Evolutionary conservation across 2,888 invertebrate species (phyloP), one percentile per base, ranked within the genome.

Genomic region (Dolichomitus sp.): DNA sequence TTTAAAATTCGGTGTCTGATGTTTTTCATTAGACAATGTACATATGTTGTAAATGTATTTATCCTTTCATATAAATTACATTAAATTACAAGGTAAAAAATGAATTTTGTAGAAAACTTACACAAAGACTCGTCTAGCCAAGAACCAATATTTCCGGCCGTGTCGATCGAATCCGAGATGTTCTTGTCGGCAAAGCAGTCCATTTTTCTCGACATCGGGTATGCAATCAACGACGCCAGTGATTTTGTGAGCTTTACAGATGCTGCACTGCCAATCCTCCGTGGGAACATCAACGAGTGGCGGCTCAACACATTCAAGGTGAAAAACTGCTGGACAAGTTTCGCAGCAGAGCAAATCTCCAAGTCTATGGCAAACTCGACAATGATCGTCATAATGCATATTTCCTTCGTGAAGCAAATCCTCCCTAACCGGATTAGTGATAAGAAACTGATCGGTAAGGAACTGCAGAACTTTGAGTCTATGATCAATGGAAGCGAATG

Each of bases 261-360:
- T 96, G 86, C 96, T 97, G 94, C 99, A 99, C 90, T 98, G 97
- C 99, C 99, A 99, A 91, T 99, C 99, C 94, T 99, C 99, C 79
- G 98, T 97, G 73, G 99, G 99, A 61, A 99, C 98, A 94, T 99
- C 97, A 68, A 97, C 96, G 91, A 99, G 94, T 12, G 99, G 98
- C 70, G 99, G 99, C 92, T 99, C 98, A 70, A 99, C 97, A 94
- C 99, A 99, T 90, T 98, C 98, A 91, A 99, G 95, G 94, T 99
- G 99, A 94, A 98, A 99, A 27, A 99, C 99, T 37, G 99, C 99
- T 23, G 99, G 98, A 92, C 99, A 99, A 3, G 98, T 98, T 94
- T 99, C 99, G 94, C 99, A 99, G 93, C 99, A 99, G 12, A 99
- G 94, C 68, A 99, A 95, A 93, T 99, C 99, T 33, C 99, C 99